Evolutionary conservation across 2,888 invertebrate genomes (phyloP), one percentile per base, ranked within the genome.

Genomic region (Tenthredo mesomela): DNA sequence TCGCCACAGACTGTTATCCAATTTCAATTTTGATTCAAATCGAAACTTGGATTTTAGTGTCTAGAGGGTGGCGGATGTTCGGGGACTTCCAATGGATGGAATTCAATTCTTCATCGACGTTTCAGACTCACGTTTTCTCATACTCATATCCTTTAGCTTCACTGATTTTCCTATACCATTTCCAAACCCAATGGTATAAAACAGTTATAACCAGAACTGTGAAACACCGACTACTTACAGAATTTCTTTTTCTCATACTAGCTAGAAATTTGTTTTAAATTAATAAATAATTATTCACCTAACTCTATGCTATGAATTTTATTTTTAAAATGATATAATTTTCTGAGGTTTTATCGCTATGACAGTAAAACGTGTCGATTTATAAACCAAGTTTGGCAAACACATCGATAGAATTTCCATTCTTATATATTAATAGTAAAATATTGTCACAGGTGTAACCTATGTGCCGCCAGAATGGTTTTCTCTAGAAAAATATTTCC

Each of bases 11-110:
- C 40, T 73, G 40, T 40, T 73, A 43, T 37, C 71, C n/a, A 43
- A 73, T 73, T 73, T 73, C 40, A 43, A 73, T 40, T 71, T 40
- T 40, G n/a, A 40, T 40, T 71, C 40, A 21, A 71, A 71, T 71
- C 71, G 4, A n/a, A 67, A 67, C 67, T 67, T 33, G 18, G 67
- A 67, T 67, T 67, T 33, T 33, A 67, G 67, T 7, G 6, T 33
- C 33, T 12, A 4, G 67, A 29, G 67, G 18, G 29, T 33, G 33
- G 29, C 33, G 15, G 12, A 33, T 25, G 29, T 29, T 67, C 10
- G 4, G 15, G 18, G 15, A 67, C 6, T 33, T 67, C 25, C 33
- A 5, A 29, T 33, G 6, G 3, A 0, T 6, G 5, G 6, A 67
- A 29, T 25, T 67, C 67, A 6, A 67, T 25, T 29, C 5, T 33